Base-by-base conservation (phyloP, 2,888 invertebrate genomes). In the Drosophila colorata region DNA sequence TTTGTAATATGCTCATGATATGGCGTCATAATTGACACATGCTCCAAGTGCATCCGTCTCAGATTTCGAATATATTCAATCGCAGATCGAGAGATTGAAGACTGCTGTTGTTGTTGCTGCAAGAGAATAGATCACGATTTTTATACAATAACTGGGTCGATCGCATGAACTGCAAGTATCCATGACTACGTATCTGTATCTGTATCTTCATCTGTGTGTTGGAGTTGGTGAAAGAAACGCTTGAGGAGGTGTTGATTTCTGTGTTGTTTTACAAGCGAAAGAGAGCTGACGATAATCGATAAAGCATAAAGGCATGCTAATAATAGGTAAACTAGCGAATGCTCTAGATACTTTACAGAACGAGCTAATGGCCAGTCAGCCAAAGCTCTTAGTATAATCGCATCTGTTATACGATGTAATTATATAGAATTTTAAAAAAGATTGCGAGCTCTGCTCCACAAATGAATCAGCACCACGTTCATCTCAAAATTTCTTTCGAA, bases 1-100 rank as follows among this genome's bases (percentile, higher is more conserved):
- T 74, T 63, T 58, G 64, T 58, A 67, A 67, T 71, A 55, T 56
- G 49, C 57, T 65, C 49, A 59, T 67, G 69, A 81, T 78, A 86
- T 86, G 80, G 81, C 78, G 80, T 84, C 83, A 80, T 83, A 84
- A 84, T 83, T 81, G 87, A 81, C 84, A 86, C 80, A 81, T 85
- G 83, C 80, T 73, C 70, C 77, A 72, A 72, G 70, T 83, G 85
- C 85, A 83, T 84, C 85, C 85, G 83, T 70, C 74, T 74, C 59
- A 69, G 80, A 85, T 82, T 64, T 64, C 74, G 28, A 33, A 56
- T 49, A 28, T 38, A 31, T 25, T 37, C 16, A 44, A 47, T 52
- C 31, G 67, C 14, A 55, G 37, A 58, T 60, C 35, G 38, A 51
- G 4, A 47, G 51, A 55, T 23, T 14, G 37, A 43, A 44, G 44